A percentile compares a stretch with the other conserved stretches of the same genome.
These are phyloP conservation scores for Catostomus latipinnis DNA, from an alignment of 2,797 vertebrate species.

Conservation along the genomic window DNA sequence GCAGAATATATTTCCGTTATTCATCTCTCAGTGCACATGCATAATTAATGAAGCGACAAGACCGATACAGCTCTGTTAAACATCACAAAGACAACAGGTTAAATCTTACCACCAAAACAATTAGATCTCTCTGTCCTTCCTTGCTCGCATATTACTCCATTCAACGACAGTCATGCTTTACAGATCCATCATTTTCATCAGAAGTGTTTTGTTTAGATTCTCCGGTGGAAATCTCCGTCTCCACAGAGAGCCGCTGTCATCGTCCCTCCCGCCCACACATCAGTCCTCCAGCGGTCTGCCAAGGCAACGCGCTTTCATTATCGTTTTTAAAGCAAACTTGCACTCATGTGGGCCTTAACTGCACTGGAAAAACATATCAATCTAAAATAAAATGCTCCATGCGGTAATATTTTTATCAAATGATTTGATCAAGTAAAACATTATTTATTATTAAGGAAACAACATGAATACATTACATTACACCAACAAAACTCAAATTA, in stretches of 20 bases:
- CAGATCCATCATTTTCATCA: conserved; percentile 8
- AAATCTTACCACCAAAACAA: conserved; percentile 55
- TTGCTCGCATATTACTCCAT: conserved; percentile 36
- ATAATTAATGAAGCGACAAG: conserved; percentile 29
- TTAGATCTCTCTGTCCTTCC: conserved; percentile 8
- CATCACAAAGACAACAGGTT: conserved; percentile 65
- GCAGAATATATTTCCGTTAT: conserved; percentile 20
- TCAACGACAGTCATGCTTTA: conserved; percentile 1
- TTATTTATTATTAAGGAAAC: too few species aligned
- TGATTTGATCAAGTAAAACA: too few species aligned
- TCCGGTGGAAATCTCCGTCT: conserved; percentile 40
- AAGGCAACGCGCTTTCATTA: conserved; percentile 11
- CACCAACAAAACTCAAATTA: too few species aligned
- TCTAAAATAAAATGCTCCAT: too few species aligned
- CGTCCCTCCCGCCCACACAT: conserved; percentile 44
- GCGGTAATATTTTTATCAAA: too few species aligned
- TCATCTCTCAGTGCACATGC: conserved; percentile 23
- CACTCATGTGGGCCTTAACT: not conserved
- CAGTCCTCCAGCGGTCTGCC: conserved; percentile 32
- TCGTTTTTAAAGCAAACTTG: conserved; percentile 35
- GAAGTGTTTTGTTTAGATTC: conserved; percentile 38
- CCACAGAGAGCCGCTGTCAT: conserved; percentile 28
- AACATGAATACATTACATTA: too few species aligned
- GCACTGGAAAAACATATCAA: too few species aligned
- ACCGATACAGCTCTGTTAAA: not conserved